Evolutionary conservation across 2,888 invertebrate species (phyloP), one percentile per base, ranked within the genome.

Genomic region (Hypselothyrea guttata): DNA sequence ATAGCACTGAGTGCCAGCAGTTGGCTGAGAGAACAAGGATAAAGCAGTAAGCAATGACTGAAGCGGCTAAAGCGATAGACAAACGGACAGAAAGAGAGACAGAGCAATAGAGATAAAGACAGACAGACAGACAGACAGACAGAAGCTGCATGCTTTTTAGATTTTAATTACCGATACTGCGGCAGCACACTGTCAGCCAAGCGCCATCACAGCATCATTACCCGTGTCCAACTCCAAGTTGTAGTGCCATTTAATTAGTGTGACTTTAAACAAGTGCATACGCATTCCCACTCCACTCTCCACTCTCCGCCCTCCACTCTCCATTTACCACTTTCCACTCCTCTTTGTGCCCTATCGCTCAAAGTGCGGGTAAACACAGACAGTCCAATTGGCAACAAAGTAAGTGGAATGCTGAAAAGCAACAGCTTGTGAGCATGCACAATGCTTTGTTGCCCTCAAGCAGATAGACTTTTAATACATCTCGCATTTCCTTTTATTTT

Each of bases 141-240:
- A 66, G 59, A 55, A 67, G 55, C 61, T 62, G 84, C 45, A 67
- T 76, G 59, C 71, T 76, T 85, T 79, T 74, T 64, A 85, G 86
- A 86, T 86, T 85, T 87, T 86, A 86, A 86, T 86, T 87, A 85
- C 83, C 71, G 86, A 86, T 87, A 84, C 71, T 66, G 67, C 69
- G 48, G 28, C 63, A 42, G 33, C 40, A 48, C 62, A 54, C 58
- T 56, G 55, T 59, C 68, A 54, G 59, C 75, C 60, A 40, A 42
- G 30, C 51, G 22, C 41, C 54, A 38, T 41, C 18, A 34, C 13
- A 30, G 37, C 54, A 48, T 49, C 68, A 67, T 66, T 65, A 59
- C 48, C 57, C 42, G 34, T 61, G 58, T 58, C 56, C 61, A 66
- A 78, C 63, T 42, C 55, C 52, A 63, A 69, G 46, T 56, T 60